Conservation (phyloP, 2,113 vertebrate genomes). For the Aepyceros melampus region DNA sequence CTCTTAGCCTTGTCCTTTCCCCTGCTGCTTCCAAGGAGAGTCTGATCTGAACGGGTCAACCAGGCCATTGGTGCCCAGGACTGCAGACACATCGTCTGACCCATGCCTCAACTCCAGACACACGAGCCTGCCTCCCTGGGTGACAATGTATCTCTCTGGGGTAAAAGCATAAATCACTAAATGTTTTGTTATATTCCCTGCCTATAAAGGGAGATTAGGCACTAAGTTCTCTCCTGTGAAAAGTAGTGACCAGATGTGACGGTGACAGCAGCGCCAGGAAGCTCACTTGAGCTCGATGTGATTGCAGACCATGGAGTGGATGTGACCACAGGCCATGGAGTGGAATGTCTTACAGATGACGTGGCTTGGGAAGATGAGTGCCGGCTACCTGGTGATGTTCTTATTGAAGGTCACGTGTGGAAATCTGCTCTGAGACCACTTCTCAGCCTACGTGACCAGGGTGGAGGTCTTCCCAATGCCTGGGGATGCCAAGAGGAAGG, state of each 20-base stretch:
- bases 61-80: neutral
- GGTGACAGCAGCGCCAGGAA: neutral
- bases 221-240: neutral
- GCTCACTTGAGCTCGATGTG: conserved; percentile 85
- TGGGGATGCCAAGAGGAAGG: conserved; percentile 66
- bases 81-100: neutral
- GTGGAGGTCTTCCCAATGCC: conserved; percentile 96
- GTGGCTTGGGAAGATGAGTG: conserved; percentile 85
- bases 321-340: conserved; percentile 83
- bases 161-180: neutral
- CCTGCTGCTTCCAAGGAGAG: neutral
- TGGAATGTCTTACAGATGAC: conserved; percentile 92
- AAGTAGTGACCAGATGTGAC: neutral
- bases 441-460: conserved; percentile 88
- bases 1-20: neutral
- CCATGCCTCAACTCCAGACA: neutral
- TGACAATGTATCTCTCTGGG: neutral
- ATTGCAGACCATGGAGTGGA: neutral
- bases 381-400: conserved; percentile 82
- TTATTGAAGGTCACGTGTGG: conserved; percentile 92
- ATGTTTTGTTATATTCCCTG: neutral
- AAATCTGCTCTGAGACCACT: conserved; percentile 84
- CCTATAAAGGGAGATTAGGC: neutral
- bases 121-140: neutral
- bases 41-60: neutral